Percentiles rank a stretch among this genome's conserved stretches.
These are phyloP conservation scores for Caenorhabditis sp. DNA, from an alignment of 2,888 invertebrate genomes.

Conservation along the genomic window DNA sequence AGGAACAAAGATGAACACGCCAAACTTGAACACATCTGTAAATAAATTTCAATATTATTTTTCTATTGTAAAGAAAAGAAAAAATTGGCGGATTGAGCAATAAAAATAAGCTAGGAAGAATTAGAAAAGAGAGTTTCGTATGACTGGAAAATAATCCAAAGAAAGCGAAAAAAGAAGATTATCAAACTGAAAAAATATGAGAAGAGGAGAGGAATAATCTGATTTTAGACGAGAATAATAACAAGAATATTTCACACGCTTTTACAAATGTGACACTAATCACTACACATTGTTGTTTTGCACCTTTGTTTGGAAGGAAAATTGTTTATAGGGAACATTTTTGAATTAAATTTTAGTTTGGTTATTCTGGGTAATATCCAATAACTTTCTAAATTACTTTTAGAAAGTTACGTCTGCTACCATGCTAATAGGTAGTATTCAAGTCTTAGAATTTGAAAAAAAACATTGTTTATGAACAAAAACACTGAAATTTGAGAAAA, in stretches of 20 bases:
- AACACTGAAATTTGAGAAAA: too few relatives aligned
- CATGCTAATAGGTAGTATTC: too few relatives aligned
- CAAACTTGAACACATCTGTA: background rate
- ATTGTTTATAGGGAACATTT: too few relatives aligned
- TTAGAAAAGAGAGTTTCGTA: background rate
- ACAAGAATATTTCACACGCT: background rate
- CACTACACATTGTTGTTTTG: background rate
- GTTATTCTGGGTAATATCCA: too few relatives aligned
- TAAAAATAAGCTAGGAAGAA: background rate
- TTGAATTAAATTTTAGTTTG: too few relatives aligned
- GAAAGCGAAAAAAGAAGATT: slow-evolving; percentile 1
- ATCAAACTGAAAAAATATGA: background rate
- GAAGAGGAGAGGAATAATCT: background rate
- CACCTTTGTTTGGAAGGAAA: background rate
- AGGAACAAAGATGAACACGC: background rate
- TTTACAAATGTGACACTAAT: background rate
- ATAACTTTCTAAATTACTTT: too few relatives aligned
- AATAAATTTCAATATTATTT: background rate
- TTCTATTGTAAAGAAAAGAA: background rate
- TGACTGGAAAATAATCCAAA: slow-evolving; percentile 1
- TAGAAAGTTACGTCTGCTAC: too few relatives aligned
- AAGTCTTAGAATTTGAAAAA: too few relatives aligned
- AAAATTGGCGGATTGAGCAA: background rate
- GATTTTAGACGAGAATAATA: background rate
- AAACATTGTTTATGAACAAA: too few relatives aligned